Percentiles rank a stretch among this genome's conserved stretches.
These are phyloP conservation scores for Anguilla megastoma DNA, from an alignment of 2,797 vertebrate genomes.

Conservation along the genomic window DNA sequence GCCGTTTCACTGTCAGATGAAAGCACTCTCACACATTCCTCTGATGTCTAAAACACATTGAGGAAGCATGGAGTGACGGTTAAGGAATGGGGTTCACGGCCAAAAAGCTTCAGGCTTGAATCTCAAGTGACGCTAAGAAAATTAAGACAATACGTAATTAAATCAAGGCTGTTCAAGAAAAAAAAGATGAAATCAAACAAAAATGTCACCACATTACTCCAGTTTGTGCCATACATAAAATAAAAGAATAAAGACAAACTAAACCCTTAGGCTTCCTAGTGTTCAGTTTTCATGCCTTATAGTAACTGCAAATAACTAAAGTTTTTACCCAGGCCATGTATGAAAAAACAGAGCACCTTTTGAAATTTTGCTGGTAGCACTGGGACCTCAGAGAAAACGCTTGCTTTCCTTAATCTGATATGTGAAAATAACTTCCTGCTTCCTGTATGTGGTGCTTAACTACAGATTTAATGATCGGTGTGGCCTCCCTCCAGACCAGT, in stretches of 20 bases:
- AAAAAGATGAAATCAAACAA: background rate
- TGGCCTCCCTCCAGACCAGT: constrained; percentile 18
- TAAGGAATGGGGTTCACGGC: background rate
- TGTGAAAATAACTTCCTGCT: constrained; percentile 68
- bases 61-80: background rate
- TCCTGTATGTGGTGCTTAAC: constrained; percentile 67
- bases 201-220: background rate
- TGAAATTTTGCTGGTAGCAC: background rate
- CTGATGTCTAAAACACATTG: background rate
- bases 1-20: background rate
- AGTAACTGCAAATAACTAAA: background rate
- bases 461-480: constrained; percentile 65
- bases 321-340: background rate
- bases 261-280: background rate
- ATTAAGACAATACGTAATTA: background rate
- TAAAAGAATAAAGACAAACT: background rate
- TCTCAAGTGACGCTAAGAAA: background rate
- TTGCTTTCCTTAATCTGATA: constrained; percentile 46
- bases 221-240: background rate
- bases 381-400: background rate
- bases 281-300: background rate
- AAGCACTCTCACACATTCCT: background rate
- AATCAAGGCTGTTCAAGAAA: background rate
- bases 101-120: background rate
- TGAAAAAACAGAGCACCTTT: background rate